Percentiles rank a stretch among this genome's conserved stretches.
Evolutionary conservation across 2,797 vertebrate genomes (phyloP).

Genomic region (Dendrocincla tyrannina): DNA sequence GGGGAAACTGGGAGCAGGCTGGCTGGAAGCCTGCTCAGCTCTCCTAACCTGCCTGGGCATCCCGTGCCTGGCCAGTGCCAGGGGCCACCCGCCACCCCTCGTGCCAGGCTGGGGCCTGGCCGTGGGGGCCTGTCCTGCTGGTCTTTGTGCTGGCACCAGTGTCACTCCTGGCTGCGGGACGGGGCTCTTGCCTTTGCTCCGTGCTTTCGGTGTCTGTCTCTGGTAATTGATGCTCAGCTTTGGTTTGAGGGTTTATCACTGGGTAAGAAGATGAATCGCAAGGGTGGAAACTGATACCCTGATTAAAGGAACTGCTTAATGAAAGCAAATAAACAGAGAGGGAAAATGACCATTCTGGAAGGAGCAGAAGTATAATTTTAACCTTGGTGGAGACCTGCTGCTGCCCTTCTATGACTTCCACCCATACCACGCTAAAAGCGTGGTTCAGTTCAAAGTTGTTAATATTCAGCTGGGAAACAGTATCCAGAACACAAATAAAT

Average conservation of each 20-base stretch:
- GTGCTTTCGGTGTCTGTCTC: not conserved
- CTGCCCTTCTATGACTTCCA: conserved; percentile 76
- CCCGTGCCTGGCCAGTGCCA: accelerated
- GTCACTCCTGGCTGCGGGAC: not conserved
- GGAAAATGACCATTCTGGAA: conserved; percentile 76
- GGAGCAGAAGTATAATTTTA: conserved; percentile 78
- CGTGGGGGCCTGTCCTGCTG: not conserved
- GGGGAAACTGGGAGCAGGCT: conserved; percentile 25
- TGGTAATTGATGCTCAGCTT: conserved; percentile 55
- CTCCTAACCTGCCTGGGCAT: not conserved
- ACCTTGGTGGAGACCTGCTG: conserved; percentile 84
- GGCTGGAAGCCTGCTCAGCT: not conserved
- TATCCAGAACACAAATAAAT: conserved; percentile 99
- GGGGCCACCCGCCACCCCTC: accelerated
- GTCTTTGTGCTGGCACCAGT: accelerated
- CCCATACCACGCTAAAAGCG: conserved; percentile 86
- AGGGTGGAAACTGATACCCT: conserved; percentile 78
- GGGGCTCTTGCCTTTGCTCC: not conserved
- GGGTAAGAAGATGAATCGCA: conserved; percentile 75
- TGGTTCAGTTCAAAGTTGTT: conserved; percentile 97
- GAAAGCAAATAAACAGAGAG: conserved; percentile 82
- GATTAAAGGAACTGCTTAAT: conserved; percentile 91
- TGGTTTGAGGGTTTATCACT: conserved; percentile 66
- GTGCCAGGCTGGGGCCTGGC: not conserved
- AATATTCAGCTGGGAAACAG: conserved; percentile 99